These are phyloP conservation scores for Calonectris borealis DNA, from an alignment of 2,113 vertebrate species.

Conservation along the genomic window DNA sequence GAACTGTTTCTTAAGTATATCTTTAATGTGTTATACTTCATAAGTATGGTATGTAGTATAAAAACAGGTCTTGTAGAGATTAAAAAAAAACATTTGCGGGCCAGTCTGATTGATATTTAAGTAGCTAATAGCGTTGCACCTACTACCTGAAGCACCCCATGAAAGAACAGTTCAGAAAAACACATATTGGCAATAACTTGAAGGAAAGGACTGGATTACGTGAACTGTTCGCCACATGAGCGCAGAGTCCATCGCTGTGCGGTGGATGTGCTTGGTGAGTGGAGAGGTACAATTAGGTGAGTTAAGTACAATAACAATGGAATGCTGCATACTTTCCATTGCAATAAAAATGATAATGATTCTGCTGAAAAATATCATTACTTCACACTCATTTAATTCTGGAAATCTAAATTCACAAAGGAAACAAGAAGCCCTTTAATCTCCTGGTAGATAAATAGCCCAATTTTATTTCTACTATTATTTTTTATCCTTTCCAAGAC, in stretches of 20 bases:
- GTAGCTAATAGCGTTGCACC: background rate
- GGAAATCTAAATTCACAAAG: constrained; percentile 71
- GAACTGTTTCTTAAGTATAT: background rate
- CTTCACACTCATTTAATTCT: constrained; percentile 72
- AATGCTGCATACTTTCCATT: background rate
- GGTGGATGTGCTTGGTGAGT: background rate
- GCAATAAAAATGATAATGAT: constrained; percentile 65
- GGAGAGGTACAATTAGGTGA: constrained; percentile 20
- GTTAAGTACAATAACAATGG: constrained; percentile 33
- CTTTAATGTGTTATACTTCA: rapidly evolving
- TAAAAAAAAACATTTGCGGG: background rate
- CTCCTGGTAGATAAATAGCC: constrained; percentile 55
- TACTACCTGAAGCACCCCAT: background rate
- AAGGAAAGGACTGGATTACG: background rate
- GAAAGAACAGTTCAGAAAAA: background rate
- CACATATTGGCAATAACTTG: background rate
- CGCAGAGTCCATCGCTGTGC: background rate
- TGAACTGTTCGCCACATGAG: background rate
- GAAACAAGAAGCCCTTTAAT: constrained; percentile 65
- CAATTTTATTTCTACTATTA: constrained; percentile 64
- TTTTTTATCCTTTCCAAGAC: constrained; percentile 59
- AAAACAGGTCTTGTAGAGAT: background rate
- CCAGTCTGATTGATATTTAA: background rate
- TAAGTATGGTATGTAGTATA: too few species aligned
- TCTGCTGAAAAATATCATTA: constrained; percentile 59